Evolutionary conservation across 1,140 invertebrate species (phyloP).

Genomic region (Leptoteleia sp.): DNA sequence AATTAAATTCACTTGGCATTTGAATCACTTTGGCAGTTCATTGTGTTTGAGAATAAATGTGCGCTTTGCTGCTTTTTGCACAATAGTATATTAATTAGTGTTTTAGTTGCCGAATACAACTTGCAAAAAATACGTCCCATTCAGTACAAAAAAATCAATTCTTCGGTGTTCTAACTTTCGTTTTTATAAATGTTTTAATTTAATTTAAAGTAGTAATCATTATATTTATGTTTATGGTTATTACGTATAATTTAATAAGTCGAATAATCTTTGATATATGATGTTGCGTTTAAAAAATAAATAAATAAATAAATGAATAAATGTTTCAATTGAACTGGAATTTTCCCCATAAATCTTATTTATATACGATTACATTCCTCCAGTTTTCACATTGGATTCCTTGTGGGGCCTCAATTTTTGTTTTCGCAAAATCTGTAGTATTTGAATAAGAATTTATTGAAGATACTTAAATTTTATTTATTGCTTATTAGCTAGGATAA

Average conservation of each 20-base stretch:
- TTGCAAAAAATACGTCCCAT: slow-evolving; percentile 35
- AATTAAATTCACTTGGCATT: slow-evolving; percentile 81
- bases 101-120: slow-evolving; percentile 55
- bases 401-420: too few relatives aligned
- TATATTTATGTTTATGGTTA: slow-evolving; percentile 36
- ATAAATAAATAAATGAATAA: too few relatives aligned
- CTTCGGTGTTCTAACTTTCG: slow-evolving; percentile 48
- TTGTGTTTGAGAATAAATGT: slow-evolving; percentile 77
- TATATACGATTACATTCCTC: too few relatives aligned
- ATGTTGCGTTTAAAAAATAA: too few relatives aligned
- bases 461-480: too few relatives aligned
- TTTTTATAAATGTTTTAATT: slow-evolving; percentile 39
- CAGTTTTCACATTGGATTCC: too few relatives aligned
- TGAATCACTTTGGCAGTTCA: slow-evolving; percentile 81
- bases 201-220: slow-evolving; percentile 46
- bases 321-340: too few relatives aligned
- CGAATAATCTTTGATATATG: slow-evolving; percentile 53
- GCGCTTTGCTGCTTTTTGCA: slow-evolving; percentile 72
- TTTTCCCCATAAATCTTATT: too few relatives aligned
- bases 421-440: too few relatives aligned
- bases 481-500: too few relatives aligned
- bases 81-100: slow-evolving; percentile 60
- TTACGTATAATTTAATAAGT: slow-evolving; percentile 45
- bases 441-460: too few relatives aligned
- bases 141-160: slow-evolving; percentile 57